Evolutionary conservation across 2,888 invertebrate genomes (phyloP).

Genomic region (Eurois occulta): DNA sequence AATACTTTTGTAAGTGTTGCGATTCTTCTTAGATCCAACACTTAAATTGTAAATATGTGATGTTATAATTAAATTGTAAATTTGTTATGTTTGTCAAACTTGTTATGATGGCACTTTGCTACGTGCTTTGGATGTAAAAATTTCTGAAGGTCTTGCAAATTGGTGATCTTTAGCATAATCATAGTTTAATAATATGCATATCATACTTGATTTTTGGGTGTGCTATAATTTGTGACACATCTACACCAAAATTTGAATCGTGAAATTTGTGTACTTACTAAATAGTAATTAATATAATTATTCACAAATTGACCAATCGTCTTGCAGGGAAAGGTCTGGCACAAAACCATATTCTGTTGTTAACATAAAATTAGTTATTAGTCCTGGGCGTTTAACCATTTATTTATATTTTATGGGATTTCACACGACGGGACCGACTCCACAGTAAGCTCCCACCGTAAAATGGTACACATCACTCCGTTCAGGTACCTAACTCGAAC

Average conservation of each 20-base stretch:
- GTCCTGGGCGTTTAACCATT: slow-evolving; percentile 65
- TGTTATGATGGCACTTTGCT: background rate
- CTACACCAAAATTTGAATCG: background rate
- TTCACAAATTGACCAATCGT: background rate
- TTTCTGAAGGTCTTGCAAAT: background rate
- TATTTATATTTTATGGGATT: slow-evolving; percentile 74
- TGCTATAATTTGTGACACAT: background rate
- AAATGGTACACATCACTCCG: slow-evolving; percentile 78
- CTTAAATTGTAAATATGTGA: background rate
- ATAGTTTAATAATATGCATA: background rate
- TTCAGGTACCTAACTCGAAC: slow-evolving; percentile 77
- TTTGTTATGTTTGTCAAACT: background rate
- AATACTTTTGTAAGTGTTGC: slow-evolving; percentile 10
- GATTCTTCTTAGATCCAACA: slow-evolving; percentile 16
- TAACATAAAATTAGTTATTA: slow-evolving; percentile 60
- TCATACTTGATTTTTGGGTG: background rate
- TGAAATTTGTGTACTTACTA: background rate
- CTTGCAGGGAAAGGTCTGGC: background rate
- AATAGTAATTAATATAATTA: too few relatives aligned
- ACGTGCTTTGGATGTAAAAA: background rate
- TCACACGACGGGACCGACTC: slow-evolving; percentile 72
- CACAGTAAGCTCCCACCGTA: slow-evolving; percentile 78
- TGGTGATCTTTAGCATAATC: background rate
- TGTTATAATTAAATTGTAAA: slow-evolving; percentile 8
- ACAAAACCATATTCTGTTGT: slow-evolving; percentile 51